phyloP scores from a whole-genome alignment of 2,113 vertebrate genomes.

The Nesoenas mayeri region DNA sequence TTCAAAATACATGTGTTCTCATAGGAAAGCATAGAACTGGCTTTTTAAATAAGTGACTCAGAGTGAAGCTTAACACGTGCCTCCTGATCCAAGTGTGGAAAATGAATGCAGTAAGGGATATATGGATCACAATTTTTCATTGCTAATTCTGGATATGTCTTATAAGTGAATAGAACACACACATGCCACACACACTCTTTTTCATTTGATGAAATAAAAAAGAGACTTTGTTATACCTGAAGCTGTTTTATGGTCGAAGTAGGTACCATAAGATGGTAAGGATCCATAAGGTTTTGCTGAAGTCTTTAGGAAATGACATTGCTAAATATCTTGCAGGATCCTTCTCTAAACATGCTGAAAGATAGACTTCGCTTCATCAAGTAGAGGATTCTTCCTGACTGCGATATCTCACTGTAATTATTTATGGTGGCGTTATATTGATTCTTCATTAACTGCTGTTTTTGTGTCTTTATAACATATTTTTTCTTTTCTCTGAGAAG shows the following conservation, averaged over 20 bases:
- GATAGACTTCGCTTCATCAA: neutral
- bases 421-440: neutral
- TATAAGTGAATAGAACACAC: neutral
- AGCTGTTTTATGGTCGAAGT: neutral
- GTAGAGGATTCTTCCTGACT: neutral
- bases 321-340: neutral
- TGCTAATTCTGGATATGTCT: neutral
- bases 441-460: neutral
- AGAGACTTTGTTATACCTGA: neutral
- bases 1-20: neutral
- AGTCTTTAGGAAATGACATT: neutral
- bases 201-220: neutral
- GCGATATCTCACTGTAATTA: neutral
- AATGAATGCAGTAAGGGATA: no score
- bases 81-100: neutral
- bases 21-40: neutral
- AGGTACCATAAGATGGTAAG: neutral
- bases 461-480: neutral
- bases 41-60: neutral
- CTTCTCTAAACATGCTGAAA: neutral
- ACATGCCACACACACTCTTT: neutral
- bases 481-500: conserved; percentile 18
- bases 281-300: neutral
- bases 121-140: neutral
- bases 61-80: neutral